Conservation (phyloP, 2,888 invertebrate species). For the Apotomis capreana region DNA sequence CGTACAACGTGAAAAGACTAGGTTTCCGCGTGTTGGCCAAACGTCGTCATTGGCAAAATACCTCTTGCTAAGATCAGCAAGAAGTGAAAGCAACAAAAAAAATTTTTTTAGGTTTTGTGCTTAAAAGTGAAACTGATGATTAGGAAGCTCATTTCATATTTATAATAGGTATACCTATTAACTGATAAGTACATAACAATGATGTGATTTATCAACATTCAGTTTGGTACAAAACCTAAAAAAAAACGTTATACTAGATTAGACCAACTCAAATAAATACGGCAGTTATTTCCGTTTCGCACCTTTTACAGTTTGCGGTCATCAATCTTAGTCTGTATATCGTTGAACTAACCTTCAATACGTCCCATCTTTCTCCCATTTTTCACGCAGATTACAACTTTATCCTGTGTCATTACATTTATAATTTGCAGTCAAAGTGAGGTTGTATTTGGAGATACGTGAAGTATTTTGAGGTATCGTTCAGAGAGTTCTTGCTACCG, state of each 20-base stretch:
- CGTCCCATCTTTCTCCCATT: neutral
- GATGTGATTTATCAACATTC: too few species aligned
- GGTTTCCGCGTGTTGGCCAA: too few species aligned
- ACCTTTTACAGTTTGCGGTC: conserved; percentile 10
- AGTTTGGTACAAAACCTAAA: neutral
- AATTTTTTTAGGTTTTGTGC: too few species aligned
- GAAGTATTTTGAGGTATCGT: conserved; percentile 4
- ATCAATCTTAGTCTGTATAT: conserved; percentile 32
- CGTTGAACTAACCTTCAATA: neutral
- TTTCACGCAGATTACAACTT: neutral
- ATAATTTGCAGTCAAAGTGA: neutral
- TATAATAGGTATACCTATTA: too few species aligned
- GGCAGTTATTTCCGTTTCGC: conserved; percentile 1
- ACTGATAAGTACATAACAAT: too few species aligned
- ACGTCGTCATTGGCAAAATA: too few species aligned
- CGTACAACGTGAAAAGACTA: too few species aligned
- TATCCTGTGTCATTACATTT: neutral
- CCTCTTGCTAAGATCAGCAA: too few species aligned
- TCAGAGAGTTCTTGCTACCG: conserved; percentile 5
- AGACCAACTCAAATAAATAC: conserved; percentile 2
- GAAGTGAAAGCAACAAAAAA: too few species aligned
- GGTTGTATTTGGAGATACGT: neutral
- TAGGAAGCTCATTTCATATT: too few species aligned
- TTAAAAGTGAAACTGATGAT: too few species aligned
- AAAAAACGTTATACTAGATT: neutral